Evolutionary conservation across 2,113 vertebrate genomes (phyloP).

Genomic region (Coptodon rendalli): DNA sequence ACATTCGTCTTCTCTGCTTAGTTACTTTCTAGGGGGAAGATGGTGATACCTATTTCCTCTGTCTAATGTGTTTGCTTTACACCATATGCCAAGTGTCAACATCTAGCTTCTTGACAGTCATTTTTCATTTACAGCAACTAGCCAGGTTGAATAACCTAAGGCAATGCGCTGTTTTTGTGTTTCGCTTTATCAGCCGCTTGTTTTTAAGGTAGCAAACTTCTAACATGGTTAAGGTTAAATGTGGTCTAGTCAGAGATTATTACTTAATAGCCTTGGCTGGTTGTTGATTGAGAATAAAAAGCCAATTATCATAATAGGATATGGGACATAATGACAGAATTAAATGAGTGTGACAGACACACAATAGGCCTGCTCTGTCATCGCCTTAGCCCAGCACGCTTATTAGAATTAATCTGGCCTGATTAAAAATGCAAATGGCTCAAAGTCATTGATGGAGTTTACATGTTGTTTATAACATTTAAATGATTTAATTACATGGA

Average conservation of each 20-base stretch:
- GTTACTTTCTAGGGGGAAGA: slow-evolving; percentile 43
- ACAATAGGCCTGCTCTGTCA: slow-evolving; percentile 62
- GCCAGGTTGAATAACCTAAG: background rate
- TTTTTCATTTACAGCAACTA: slow-evolving; percentile 40
- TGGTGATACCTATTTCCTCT: slow-evolving; percentile 49
- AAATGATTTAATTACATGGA: slow-evolving; percentile 76
- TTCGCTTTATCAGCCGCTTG: background rate
- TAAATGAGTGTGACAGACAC: slow-evolving; percentile 70
- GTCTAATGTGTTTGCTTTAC: slow-evolving; percentile 57
- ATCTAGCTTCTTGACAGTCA: slow-evolving; percentile 43
- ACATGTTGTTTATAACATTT: slow-evolving; percentile 71
- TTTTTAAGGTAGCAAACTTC: slow-evolving; percentile 31
- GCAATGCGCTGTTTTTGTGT: background rate
- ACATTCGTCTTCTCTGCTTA: slow-evolving; percentile 48
- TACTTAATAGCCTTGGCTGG: slow-evolving; percentile 62
- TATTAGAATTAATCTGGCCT: slow-evolving; percentile 71
- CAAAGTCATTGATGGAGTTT: slow-evolving; percentile 69
- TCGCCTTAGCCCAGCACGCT: slow-evolving; percentile 64
- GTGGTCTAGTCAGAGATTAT: slow-evolving; percentile 62
- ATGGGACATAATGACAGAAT: slow-evolving; percentile 66
- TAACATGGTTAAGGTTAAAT: slow-evolving; percentile 51
- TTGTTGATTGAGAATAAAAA: slow-evolving; percentile 70
- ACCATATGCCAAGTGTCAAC: slow-evolving; percentile 50
- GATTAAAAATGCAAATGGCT: slow-evolving; percentile 77
- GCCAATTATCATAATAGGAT: slow-evolving; percentile 73